These are phyloP conservation scores for Lateolabrax maculatus DNA, from an alignment of 2,797 vertebrate genomes.

Conservation along the genomic window DNA sequence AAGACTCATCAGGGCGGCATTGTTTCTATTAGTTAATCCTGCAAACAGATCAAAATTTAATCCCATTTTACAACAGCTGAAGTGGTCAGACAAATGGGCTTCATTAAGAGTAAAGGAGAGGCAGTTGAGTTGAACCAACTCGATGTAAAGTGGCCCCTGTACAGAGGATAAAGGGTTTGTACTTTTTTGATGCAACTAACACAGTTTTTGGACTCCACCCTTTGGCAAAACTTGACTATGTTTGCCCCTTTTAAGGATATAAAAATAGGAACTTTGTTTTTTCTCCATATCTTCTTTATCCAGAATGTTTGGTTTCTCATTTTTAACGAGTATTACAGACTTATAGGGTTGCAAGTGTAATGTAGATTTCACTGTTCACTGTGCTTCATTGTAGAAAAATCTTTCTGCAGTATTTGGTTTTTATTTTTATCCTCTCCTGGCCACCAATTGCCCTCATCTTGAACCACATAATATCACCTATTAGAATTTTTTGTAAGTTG, in stretches of 20 bases:
- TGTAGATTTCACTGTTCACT: not conserved
- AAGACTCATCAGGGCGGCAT: not conserved
- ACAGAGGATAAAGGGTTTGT: not conserved
- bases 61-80: not conserved
- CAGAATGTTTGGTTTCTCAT: not conserved
- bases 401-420: not conserved
- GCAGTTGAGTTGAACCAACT: not conserved
- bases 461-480: not conserved
- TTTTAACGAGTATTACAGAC: not conserved
- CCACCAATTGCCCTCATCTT: not conserved
- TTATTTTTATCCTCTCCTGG: too few relatives aligned
- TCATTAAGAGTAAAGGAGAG: not conserved
- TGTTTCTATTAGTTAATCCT: not conserved
- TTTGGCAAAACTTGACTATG: not conserved
- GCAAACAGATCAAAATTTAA: conserved; percentile 1
- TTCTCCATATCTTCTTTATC: not conserved
- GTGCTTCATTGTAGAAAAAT: not conserved
- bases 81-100: not conserved
- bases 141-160: not conserved
- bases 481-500: not conserved
- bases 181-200: not conserved
- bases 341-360: not conserved
- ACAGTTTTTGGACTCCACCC: not conserved
- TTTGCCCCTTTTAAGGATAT: not conserved
- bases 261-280: not conserved